Percentiles rank a stretch among this genome's conserved stretches.
phyloP scores from a whole-genome alignment of 92 coral and sea anemone species.

The Galaxea fascicularis region DNA sequence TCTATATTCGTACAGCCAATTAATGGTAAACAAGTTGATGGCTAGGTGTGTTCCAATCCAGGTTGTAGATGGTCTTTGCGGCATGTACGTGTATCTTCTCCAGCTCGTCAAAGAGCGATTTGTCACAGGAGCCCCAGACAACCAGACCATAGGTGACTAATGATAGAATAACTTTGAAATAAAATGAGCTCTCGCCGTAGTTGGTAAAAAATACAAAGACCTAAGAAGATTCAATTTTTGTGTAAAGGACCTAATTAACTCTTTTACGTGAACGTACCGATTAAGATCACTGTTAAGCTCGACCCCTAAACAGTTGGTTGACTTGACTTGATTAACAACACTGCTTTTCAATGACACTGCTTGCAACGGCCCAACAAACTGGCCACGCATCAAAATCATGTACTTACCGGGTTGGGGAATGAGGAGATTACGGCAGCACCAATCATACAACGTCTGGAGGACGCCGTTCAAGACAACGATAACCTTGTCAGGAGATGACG shows the following conservation, averaged over 20 bases:
- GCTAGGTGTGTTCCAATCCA: neutral
- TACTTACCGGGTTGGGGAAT: conserved; percentile 31
- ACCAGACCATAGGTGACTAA: too few species aligned
- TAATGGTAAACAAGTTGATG: neutral
- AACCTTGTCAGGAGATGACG: conserved; percentile 32
- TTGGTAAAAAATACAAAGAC: too few species aligned
- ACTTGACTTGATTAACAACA: conserved; percentile 11
- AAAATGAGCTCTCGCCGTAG: too few species aligned
- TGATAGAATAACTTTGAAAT: too few species aligned
- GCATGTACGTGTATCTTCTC: too few species aligned
- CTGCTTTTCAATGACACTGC: conserved; percentile 21
- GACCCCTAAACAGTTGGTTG: conserved; percentile 46
- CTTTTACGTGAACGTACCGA: conserved; percentile 40
- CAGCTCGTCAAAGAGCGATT: too few species aligned
- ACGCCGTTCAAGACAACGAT: neutral
- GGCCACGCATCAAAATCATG: conserved; percentile 32
- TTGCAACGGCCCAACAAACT: too few species aligned
- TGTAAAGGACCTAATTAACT: conserved; percentile 28
- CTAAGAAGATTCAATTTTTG: too few species aligned
- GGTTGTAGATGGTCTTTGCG: conserved; percentile 3
- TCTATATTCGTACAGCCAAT: neutral
- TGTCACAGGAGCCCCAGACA: too few species aligned
- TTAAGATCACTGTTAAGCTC: conserved; percentile 37
- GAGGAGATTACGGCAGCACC: conserved; percentile 42
- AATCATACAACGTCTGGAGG: conserved; percentile 20